Percentiles rank a stretch among this genome's conserved stretches.
Conservation (phyloP, 2,888 invertebrate genomes). For the Netelia fuscicornis region DNA sequence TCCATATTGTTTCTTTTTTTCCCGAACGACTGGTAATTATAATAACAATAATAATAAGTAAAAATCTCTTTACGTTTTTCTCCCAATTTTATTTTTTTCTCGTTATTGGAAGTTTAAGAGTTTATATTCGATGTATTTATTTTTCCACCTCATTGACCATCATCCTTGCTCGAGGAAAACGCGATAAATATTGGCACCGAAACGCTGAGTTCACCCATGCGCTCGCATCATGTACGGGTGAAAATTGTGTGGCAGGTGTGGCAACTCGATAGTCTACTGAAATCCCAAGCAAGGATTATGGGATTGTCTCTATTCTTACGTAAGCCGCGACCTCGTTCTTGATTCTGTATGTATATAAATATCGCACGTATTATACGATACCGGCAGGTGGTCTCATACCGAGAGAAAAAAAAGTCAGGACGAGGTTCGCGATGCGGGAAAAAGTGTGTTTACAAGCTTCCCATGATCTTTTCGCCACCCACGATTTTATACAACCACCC, state of each 20-base stretch:
- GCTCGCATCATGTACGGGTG: constrained; percentile 31
- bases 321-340: constrained; percentile 35
- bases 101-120: neutral
- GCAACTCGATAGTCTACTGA: constrained; percentile 46
- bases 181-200: constrained; percentile 41
- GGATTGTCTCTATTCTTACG: constrained; percentile 31
- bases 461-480: constrained; percentile 3
- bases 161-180: neutral
- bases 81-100: neutral
- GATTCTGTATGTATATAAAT: constrained; percentile 6
- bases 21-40: too few species aligned
- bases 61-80: neutral
- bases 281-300: constrained; percentile 54
- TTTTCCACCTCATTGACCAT: neutral
- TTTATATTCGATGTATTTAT: neutral
- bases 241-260: constrained; percentile 45
- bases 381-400: constrained; percentile 6
- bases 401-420: neutral
- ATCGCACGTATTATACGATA: neutral
- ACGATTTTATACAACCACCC: constrained; percentile 4
- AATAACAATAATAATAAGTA: neutral
- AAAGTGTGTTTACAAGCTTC: constrained; percentile 31
- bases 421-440: neutral
- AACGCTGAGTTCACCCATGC: constrained; percentile 20
- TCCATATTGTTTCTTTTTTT: too few species aligned